These are phyloP conservation scores for Campoplex nolae DNA, from an alignment of 2,888 invertebrate genomes.

Conservation along the genomic window DNA sequence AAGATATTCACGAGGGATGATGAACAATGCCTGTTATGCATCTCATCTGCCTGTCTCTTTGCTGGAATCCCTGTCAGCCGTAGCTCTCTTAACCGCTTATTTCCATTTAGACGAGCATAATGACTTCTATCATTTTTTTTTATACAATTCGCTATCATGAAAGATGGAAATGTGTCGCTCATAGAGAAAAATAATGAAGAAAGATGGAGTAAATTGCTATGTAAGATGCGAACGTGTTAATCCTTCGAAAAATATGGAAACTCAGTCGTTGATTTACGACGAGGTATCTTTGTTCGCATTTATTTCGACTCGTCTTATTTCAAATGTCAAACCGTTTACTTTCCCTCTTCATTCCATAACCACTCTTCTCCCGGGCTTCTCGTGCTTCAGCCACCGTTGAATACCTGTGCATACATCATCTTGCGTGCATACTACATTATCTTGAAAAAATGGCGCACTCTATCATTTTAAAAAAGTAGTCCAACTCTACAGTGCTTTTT, in stretches of 20 bases:
- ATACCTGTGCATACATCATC: constrained; percentile 37
- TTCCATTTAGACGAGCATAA: constrained; percentile 77
- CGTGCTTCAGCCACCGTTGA: constrained; percentile 21
- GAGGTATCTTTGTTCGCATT: constrained; percentile 29
- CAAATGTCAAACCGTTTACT: constrained; percentile 42
- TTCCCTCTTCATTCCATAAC: constrained; percentile 30
- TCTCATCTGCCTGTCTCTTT: constrained; percentile 31
- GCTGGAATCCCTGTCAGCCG: constrained; percentile 75
- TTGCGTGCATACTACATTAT: constrained; percentile 18
- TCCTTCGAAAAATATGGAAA: background rate
- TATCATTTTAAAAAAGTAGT: constrained; percentile 27
- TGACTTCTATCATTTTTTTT: constrained; percentile 61
- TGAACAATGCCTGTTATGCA: constrained; percentile 56
- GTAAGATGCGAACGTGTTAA: background rate
- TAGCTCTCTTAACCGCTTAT: constrained; percentile 64
- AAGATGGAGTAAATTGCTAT: background rate
- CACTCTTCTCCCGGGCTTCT: background rate
- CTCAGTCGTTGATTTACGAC: constrained; percentile 10
- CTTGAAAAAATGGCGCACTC: constrained; percentile 52
- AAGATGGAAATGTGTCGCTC: background rate
- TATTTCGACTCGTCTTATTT: constrained; percentile 51
- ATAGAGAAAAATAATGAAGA: background rate
- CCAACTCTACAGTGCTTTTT: constrained; percentile 20
- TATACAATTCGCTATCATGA: background rate
- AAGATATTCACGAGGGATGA: constrained; percentile 48